Base-by-base conservation (phyloP, 2,797 vertebrate species). In the Scleropages formosus region DNA sequence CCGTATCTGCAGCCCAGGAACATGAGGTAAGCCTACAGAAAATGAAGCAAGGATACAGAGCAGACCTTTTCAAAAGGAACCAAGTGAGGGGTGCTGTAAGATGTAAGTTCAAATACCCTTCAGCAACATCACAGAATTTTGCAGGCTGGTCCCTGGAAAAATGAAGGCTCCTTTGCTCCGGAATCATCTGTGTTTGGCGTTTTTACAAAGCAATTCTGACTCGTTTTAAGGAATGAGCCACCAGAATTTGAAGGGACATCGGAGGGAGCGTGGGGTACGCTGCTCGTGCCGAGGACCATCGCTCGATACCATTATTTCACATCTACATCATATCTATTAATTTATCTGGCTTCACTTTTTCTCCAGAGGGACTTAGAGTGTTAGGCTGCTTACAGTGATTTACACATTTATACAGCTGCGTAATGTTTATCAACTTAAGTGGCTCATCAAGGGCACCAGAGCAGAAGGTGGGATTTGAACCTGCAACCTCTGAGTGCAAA, bases 221-320 rank as follows among this genome's bases (percentile, higher is more conserved):
- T n/a, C 20, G 39, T 1, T 47, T 67, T 18, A 44, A 13, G n/a
- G 44, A 67, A 22, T 9, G 10, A 67, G n/a, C 62, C 11, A 22
- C 24, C 8, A 20, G 49, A 24, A 65, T 53, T n/a, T 31, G 13
- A 64, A 63, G 26, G 16, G 44, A 74, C 62, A 8, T 62, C 46
- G 7, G 11, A 39, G n/a, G 53, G 39, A 44, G 6, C 26, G 8
- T 60, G 70, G 56, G 53, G 16, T 59, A 6, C 16, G 15, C n/a
- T 20, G 56, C 18, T 72, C 39, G 18, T 39, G 31, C 6, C 31
- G 39, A 56, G 60, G 18, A 60, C 27, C 59, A 72, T 72, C 53
- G 60, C 58, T 72, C 27, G 16, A 59, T 44, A 22, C 59, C 70
- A 72, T 72, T 70, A 27, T n/a, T n/a, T n/a, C n/a, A n/a, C n/a